phyloP scores from a whole-genome alignment of 2,888 invertebrate genomes.

The Hemaris fuciformis region DNA sequence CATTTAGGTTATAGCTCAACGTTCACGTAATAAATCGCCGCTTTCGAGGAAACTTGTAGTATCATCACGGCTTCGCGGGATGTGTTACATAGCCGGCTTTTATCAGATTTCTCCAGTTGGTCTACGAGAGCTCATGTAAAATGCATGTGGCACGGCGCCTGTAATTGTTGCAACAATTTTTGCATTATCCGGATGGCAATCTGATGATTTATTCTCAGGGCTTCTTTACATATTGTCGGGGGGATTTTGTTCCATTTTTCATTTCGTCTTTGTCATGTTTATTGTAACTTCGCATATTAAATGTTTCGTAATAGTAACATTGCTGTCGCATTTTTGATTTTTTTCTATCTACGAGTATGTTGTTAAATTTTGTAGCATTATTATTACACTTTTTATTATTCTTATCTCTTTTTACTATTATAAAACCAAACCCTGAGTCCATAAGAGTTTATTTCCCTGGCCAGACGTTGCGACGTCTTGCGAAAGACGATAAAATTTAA shows the following conservation, averaged over 20 bases:
- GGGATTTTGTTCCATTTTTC: neutral
- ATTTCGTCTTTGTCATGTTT: neutral
- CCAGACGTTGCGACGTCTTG: neutral
- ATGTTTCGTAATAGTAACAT: neutral
- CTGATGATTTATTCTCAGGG: slow-evolving; percentile 5
- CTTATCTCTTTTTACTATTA: too few species aligned
- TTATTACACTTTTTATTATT: too few species aligned
- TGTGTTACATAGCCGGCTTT: slow-evolving; percentile 51
- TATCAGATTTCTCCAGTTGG: slow-evolving; percentile 59
- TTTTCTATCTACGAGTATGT: too few species aligned
- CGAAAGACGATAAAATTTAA: neutral
- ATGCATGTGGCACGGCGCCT: slow-evolving; percentile 50
- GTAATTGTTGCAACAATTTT: slow-evolving; percentile 42
- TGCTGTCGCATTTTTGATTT: too few species aligned
- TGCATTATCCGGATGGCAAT: neutral
- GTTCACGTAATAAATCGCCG: slow-evolving; percentile 52
- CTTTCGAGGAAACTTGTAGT: slow-evolving; percentile 28
- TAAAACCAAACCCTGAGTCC: neutral
- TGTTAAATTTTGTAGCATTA: neutral
- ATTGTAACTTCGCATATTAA: neutral
- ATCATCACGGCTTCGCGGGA: slow-evolving; percentile 48
- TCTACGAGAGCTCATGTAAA: slow-evolving; percentile 55
- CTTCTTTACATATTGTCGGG: neutral
- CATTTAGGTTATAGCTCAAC: slow-evolving; percentile 47
- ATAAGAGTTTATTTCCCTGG: neutral